Conservation (phyloP, 30 jellyfish, hydroid and myxozoan species). For the Aurelia aurita complex sp. Pacific region DNA sequence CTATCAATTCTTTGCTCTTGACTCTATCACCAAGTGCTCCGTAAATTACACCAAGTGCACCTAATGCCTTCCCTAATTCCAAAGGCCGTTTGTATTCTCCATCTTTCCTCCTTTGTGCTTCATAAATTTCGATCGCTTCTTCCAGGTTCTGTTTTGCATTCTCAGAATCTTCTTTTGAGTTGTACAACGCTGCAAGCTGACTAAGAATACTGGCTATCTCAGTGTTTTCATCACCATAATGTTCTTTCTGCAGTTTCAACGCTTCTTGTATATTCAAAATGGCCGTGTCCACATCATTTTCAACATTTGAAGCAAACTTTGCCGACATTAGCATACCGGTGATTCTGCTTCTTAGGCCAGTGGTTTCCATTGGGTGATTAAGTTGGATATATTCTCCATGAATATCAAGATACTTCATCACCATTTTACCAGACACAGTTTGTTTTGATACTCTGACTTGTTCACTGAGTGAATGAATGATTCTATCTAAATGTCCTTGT, state of each 20-base stretch:
- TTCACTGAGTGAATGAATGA: constrained; percentile 64
- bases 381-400: constrained; percentile 68
- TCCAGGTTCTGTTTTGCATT: constrained; percentile 49
- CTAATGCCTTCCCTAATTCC: constrained; percentile 87
- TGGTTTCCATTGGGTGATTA: constrained; percentile 50
- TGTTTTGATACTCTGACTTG: constrained; percentile 70
- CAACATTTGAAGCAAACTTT: constrained; percentile 33
- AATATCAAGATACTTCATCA: constrained; percentile 38
- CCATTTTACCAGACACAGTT: constrained; percentile 68
- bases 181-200: constrained; percentile 74
- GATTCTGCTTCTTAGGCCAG: constrained; percentile 44
- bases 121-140: constrained; percentile 87
- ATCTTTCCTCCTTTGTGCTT: constrained; percentile 77
- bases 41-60: constrained; percentile 81
- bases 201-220: constrained; percentile 75
- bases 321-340: constrained; percentile 66
- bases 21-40: constrained; percentile 79
- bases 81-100: constrained; percentile 93
- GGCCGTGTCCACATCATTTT: constrained; percentile 64
- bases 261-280: constrained; percentile 53
- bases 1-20: constrained; percentile 91
- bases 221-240: constrained; percentile 18
- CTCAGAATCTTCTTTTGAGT: constrained; percentile 63
- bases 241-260: constrained; percentile 35
- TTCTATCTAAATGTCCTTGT: constrained; percentile 84